Conservation (phyloP, 2,888 invertebrate genomes). For the Rotaria magnacalcarata region DNA sequence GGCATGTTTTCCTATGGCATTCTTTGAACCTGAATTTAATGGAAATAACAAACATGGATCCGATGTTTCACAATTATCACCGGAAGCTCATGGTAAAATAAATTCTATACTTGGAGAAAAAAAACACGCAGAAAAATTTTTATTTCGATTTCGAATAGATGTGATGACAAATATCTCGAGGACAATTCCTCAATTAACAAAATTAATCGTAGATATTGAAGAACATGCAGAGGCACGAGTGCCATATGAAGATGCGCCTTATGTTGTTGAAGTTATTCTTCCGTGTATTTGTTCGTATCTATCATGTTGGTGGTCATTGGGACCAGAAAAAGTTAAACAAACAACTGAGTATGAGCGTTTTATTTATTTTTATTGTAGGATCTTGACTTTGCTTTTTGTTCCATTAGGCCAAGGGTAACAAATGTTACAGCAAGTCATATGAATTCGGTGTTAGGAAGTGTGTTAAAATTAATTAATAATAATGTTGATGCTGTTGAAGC, state of each 20-base stretch:
- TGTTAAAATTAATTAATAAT: constrained; percentile 87
- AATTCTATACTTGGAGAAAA: not conserved
- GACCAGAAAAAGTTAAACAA: constrained; percentile 14
- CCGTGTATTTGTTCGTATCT: constrained; percentile 75
- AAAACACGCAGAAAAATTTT: not conserved
- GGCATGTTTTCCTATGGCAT: constrained; percentile 96
- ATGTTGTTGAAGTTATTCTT: constrained; percentile 91
- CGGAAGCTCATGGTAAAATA: constrained; percentile 2
- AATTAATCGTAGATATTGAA: constrained; percentile 83
- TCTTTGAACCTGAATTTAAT: constrained; percentile 89
- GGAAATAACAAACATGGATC: constrained; percentile 87
- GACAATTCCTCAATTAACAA: constrained; percentile 85
- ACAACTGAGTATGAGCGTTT: not conserved
- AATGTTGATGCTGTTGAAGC: constrained; percentile 92
- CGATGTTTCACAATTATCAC: constrained; percentile 22
- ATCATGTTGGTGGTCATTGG: constrained; percentile 43
- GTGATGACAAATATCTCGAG: constrained; percentile 80
- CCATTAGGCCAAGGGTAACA: constrained; percentile 78
- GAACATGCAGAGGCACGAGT: constrained; percentile 88
- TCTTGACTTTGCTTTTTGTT: not conserved
- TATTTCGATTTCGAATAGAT: not conserved
- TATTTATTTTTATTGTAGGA: not conserved
- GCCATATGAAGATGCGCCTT: constrained; percentile 81
- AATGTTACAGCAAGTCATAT: constrained; percentile 95
- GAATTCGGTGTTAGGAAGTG: constrained; percentile 90